Base-by-base conservation (phyloP, 1,140 invertebrate genomes). In the Cotesia chilonis region DNA sequence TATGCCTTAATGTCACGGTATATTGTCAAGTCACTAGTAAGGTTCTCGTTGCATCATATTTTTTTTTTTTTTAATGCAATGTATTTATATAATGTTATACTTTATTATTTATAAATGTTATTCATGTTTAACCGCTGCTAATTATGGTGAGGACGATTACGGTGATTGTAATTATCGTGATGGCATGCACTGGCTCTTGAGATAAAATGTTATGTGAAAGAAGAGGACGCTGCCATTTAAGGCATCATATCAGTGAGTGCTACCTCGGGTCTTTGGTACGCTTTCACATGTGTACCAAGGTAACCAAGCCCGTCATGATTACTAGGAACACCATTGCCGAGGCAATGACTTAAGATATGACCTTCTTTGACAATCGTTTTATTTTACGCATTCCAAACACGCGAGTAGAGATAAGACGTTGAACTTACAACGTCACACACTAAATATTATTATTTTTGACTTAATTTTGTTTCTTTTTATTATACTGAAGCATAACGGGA, bases 191-290 rank as follows among this genome's bases (percentile, higher is more conserved):
- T 47, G 41, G 5, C 10, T 47, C 41, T 6, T 10, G 10, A 47
- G 41, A 47, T 47, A 10, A 6, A 47, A 47, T 47, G 41, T 47
- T 47, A 47, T 47, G 41, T 47, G 41, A 52, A 61, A 55, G 60
- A 77, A 80, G 76, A 77, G 60, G 52, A 54, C 71, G 72, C 60
- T 71, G 72, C 79, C 78, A 80, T 81, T 81, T 79, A 79, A 81
- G 79, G 78, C 70, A 65, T 74, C 28, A 28, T 28, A 28, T 76
- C 69, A 60, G 47, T 55, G 70, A 54, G 5, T 55, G 67, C 12
- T 66, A 55, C 59, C 63, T 74, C 75, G 20, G 41, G 36, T 51
- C 28, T 54, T 68, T 51, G 38, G 41, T 52, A 38, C n/a, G 41
- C 17, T 66, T 28, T 20, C 57, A 28, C 57, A 59, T 47, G 41